A percentile compares a stretch with the other conserved stretches of the same genome.
These are phyloP conservation scores for Linepithema humile DNA, from an alignment of 1,140 invertebrate genomes.

Conservation along the genomic window DNA sequence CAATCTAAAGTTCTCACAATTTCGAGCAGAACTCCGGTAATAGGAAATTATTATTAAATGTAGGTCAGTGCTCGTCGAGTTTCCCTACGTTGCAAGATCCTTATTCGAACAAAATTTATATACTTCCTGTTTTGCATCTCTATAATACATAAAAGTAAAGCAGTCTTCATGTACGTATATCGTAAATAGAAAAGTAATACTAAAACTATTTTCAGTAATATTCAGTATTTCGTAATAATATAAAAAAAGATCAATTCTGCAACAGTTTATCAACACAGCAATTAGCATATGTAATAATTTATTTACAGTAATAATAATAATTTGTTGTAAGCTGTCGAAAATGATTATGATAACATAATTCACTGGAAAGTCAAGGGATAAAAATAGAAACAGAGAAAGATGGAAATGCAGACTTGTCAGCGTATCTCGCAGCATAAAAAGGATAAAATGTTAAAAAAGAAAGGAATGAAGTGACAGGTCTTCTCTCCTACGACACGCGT, in stretches of 20 bases:
- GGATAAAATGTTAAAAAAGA: background rate
- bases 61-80: conserved; percentile 26
- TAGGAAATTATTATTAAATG: conserved; percentile 40
- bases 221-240: too few species aligned
- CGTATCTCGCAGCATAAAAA: background rate
- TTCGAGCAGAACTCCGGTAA: conserved; percentile 20
- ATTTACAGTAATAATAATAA: background rate
- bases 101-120: conserved; percentile 15
- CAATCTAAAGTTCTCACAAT: conserved; percentile 39
- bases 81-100: conserved; percentile 9
- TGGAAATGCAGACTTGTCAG: background rate
- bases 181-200: background rate
- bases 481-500: background rate
- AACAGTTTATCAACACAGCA: too few species aligned
- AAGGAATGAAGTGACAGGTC: conserved; percentile 39
- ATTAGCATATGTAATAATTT: background rate
- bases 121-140: conserved; percentile 14
- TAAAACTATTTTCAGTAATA: too few species aligned
- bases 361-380: background rate
- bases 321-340: too few species aligned
- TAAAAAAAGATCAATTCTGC: too few species aligned
- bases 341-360: background rate
- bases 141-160: background rate
- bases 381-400: background rate
- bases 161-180: background rate